Base-by-base conservation (phyloP, 2,797 vertebrate genomes). In the Clarias pachynema region DNA sequence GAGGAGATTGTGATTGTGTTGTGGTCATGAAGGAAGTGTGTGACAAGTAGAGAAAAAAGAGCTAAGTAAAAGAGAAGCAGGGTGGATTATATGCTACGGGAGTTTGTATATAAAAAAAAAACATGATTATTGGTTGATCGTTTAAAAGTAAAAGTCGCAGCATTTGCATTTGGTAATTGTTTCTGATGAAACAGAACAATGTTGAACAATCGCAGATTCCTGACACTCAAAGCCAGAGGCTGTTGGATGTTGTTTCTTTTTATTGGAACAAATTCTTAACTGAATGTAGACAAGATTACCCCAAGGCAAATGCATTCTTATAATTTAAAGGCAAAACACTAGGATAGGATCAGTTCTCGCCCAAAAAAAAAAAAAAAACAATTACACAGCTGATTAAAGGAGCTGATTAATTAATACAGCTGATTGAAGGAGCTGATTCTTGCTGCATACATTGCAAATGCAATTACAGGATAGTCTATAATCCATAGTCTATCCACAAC, bases 361-460 rank as follows among this genome's bases (percentile, higher is more conserved):
- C 20, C 0, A 22, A 22, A 37, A 22, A 20, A 49, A n/a, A 37
- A 69, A 40, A 44, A 44, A 37, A 44, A 44, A 44, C 34, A 34
- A 34, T 26, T 24, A 49, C 12, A 49, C 40, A 49, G 14, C 44
- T 16, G 24, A 53, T 5, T 53, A 18, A 74, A 74, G 72, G 14
- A 73, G 44, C 24, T 73, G 70, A 53, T 53, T 15, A 34, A 34
- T 34, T 37, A 49, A 53, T 6, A 53, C 40, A 73, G 14, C 44
- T 16, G 24, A 53, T 5, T 53, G 7, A 74, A 74, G 44, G 5
- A 75, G 49, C n/a, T 75, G 73, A 56, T 56, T 18, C 26, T 29
- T 75, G 72, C 40, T 78, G 75, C 29, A 60, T 60, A 37, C 29
- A 78, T 59, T 37, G 31, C 22, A 60, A 37, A 75, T 75, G 26